phyloP scores from a whole-genome alignment of 1,140 invertebrate species.

The Heliconius nattereri region DNA sequence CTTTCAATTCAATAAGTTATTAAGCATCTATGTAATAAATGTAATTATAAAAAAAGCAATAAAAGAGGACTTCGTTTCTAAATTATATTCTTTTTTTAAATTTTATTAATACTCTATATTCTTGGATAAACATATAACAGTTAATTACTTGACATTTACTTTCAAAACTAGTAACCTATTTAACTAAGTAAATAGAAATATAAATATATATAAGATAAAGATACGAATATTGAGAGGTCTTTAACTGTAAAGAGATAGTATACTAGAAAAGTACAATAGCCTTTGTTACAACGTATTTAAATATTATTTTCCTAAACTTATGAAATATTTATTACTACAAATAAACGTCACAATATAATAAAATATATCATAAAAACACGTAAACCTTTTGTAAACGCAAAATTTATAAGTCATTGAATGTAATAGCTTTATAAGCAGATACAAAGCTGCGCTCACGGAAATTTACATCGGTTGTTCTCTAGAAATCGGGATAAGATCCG shows the following conservation, averaged over 20 bases:
- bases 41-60: neutral
- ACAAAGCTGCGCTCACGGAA: constrained; percentile 41
- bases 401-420: constrained; percentile 23
- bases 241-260: too few relatives aligned
- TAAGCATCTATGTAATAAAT: neutral
- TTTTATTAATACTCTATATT: neutral
- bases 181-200: too few relatives aligned
- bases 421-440: constrained; percentile 36
- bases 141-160: too few relatives aligned
- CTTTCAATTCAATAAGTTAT: neutral
- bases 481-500: constrained; percentile 66
- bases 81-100: neutral
- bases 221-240: too few relatives aligned
- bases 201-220: too few relatives aligned
- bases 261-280: neutral
- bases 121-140: too few relatives aligned
- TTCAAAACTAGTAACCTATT: too few relatives aligned
- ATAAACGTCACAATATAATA: neutral
- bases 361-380: constrained; percentile 1
- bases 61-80: neutral
- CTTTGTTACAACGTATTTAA: neutral
- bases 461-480: constrained; percentile 61
- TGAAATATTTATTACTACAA: neutral
- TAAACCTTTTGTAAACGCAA: neutral
- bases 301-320: neutral